phyloP scores from a whole-genome alignment of 2,113 vertebrate genomes.

The Eulacestoma nigropectus region DNA sequence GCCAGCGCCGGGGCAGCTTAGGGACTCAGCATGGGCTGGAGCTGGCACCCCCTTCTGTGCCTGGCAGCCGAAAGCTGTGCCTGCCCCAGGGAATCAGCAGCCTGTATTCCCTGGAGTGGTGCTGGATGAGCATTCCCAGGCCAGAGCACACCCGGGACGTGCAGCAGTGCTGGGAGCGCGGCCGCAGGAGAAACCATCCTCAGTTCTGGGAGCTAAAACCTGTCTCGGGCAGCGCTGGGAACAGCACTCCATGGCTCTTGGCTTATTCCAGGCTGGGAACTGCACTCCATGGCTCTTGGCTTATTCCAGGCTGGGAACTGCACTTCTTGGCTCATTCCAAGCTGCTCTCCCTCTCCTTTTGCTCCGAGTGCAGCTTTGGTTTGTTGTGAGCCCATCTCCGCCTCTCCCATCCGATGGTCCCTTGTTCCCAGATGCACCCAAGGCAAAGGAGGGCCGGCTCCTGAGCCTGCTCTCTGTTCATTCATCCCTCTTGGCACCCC shows the following conservation, averaged over 20 bases:
- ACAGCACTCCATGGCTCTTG: background rate
- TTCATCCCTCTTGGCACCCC: background rate
- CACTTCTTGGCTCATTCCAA: background rate
- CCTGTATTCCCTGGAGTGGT: background rate
- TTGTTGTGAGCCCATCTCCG: accelerated
- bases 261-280: background rate
- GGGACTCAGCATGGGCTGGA: background rate
- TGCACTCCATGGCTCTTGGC: background rate
- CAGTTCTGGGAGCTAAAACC: accelerated
- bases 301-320: background rate
- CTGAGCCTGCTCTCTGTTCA: background rate
- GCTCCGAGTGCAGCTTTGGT: background rate
- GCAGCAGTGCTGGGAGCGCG: background rate
- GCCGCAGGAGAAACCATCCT: background rate
- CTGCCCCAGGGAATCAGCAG: background rate
- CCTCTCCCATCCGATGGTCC: background rate
- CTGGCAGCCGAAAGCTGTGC: background rate
- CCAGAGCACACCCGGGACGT: background rate
- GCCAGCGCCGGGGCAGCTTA: background rate
- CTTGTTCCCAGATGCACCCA: background rate
- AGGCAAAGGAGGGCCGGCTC: background rate
- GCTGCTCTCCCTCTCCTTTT: background rate
- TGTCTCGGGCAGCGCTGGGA: background rate
- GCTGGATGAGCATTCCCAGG: background rate
- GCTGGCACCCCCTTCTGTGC: background rate